Percentiles rank a stretch among this genome's conserved stretches.
phyloP scores from a whole-genome alignment of 2,113 vertebrate species.

The Phainopepla nitens region DNA sequence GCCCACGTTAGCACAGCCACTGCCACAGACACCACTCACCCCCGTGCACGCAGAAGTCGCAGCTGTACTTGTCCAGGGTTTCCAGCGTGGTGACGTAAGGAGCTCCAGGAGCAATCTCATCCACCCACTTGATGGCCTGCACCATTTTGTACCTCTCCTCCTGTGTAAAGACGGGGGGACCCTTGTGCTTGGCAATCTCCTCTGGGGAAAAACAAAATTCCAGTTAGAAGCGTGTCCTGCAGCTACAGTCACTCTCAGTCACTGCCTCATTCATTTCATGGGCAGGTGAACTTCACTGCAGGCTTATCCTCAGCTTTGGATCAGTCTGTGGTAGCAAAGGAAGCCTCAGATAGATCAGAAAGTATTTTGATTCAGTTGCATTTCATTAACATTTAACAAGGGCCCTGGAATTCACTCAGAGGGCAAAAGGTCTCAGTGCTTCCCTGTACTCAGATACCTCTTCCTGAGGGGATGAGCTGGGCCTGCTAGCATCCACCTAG shows the following conservation, averaged over 20 bases:
- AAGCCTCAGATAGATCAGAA: background rate
- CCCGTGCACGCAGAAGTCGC: constrained; percentile 97
- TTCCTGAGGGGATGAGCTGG: background rate
- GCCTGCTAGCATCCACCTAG: background rate
- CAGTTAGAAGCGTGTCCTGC: background rate
- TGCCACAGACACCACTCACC: constrained; percentile 72
- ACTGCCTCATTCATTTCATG: background rate
- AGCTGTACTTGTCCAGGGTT: constrained; percentile 90
- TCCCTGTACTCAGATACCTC: background rate
- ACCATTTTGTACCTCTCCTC: constrained; percentile 96
- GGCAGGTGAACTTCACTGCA: background rate
- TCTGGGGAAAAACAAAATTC: constrained; percentile 68
- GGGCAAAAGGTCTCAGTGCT: background rate
- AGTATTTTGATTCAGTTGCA: background rate
- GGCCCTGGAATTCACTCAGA: background rate
- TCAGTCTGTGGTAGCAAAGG: background rate
- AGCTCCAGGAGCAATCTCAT: constrained; percentile 91
- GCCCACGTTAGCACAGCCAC: accelerated
- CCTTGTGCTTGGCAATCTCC: constrained; percentile 97
- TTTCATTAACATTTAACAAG: background rate
- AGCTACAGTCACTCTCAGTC: background rate
- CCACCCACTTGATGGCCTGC: constrained; percentile 97
- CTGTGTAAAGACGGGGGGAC: constrained; percentile 95
- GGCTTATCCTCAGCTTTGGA: background rate
- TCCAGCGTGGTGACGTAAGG: constrained; percentile 94